Evolutionary conservation across 37 sponge, comb jelly and placozoan species (phyloP).

Genomic region (Amphimedon queenslandica): DNA sequence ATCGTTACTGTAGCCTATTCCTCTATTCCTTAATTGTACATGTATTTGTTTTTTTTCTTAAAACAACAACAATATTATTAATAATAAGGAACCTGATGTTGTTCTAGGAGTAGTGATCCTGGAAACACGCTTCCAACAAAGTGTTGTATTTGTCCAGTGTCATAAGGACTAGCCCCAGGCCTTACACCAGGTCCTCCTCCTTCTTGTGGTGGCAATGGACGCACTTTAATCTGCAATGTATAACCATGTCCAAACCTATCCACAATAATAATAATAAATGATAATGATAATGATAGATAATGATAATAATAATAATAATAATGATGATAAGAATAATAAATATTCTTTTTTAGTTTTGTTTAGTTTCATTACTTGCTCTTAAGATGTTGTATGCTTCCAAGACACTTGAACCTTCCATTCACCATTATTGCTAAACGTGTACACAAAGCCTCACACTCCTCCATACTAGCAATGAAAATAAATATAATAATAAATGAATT

Average conservation of each 20-base stretch:
- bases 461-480: too few relatives aligned
- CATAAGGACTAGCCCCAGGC: constrained; percentile 11
- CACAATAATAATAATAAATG: neutral
- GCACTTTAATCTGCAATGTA: constrained; percentile 6
- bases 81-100: constrained; percentile 92
- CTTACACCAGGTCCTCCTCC: neutral
- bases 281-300: too few relatives aligned
- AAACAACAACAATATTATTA: too few relatives aligned
- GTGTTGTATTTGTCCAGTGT: constrained; percentile 37
- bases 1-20: too few relatives aligned
- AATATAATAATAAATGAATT: too few relatives aligned
- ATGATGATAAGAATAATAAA: too few relatives aligned
- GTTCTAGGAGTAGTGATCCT: constrained; percentile 64
- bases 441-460: constrained; percentile 99
- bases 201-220: constrained; percentile 7
- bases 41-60: too few relatives aligned
- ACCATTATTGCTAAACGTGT: constrained; percentile 94
- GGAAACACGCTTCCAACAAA: constrained; percentile 75
- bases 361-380: constrained; percentile 81
- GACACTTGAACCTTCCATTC: constrained; percentile 95
- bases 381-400: too few relatives aligned
- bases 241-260: constrained; percentile 11
- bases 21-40: too few relatives aligned
- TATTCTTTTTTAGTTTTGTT: neutral
- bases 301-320: too few relatives aligned